Percentiles rank a stretch among this genome's conserved stretches.
These are phyloP conservation scores for Papilio protenor DNA, from an alignment of 2,888 invertebrate genomes.

Conservation along the genomic window DNA sequence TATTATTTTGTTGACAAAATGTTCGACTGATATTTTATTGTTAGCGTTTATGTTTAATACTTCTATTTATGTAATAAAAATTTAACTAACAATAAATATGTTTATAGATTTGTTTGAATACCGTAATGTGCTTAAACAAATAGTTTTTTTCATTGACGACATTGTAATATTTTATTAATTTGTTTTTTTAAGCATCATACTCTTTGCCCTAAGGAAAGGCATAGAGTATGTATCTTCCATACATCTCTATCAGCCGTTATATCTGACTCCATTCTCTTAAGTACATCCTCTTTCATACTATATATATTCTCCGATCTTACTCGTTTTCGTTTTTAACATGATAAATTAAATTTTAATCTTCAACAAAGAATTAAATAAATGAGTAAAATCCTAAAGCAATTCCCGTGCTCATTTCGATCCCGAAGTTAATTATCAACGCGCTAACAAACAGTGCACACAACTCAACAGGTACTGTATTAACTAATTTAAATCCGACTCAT, in stretches of 20 bases:
- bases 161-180: too few relatives aligned
- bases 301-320: too few relatives aligned
- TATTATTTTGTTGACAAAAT: slow-evolving; percentile 39
- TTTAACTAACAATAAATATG: background rate
- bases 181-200: too few relatives aligned
- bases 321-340: too few relatives aligned
- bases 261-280: too few relatives aligned
- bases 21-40: slow-evolving; percentile 23
- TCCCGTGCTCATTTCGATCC: slow-evolving; percentile 20
- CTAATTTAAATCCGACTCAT: slow-evolving; percentile 48
- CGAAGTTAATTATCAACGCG: slow-evolving; percentile 33
- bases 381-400: slow-evolving; percentile 4
- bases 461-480: slow-evolving; percentile 47
- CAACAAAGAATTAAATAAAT: background rate
- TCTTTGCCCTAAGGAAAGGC: too few relatives aligned
- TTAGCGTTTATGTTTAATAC: slow-evolving; percentile 27
- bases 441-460: slow-evolving; percentile 38
- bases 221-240: too few relatives aligned
- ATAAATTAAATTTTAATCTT: background rate
- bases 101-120: background rate
- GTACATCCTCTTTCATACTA: too few relatives aligned
- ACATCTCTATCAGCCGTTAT: too few relatives aligned
- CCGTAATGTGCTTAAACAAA: too few relatives aligned
- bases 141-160: background rate
- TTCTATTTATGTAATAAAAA: background rate